Conservation (phyloP, 2,888 invertebrate species). For the Orchestes rusci region DNA sequence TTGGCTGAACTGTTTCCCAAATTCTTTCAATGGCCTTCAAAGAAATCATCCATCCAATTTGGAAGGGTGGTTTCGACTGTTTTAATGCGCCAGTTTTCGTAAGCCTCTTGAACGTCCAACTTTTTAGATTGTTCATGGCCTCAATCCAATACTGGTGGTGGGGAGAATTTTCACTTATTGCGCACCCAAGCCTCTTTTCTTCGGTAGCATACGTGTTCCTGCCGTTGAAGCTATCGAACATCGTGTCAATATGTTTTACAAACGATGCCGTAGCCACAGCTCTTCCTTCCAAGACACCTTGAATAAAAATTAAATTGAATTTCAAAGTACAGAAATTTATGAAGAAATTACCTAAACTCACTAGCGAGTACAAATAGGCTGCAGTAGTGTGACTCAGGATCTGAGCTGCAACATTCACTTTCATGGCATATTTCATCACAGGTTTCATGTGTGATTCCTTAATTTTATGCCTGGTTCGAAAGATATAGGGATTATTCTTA, state of each 20-base stretch:
- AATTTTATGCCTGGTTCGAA: conserved; percentile 22
- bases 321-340: not conserved
- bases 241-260: conserved; percentile 24
- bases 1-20: no score
- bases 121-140: conserved; percentile 10
- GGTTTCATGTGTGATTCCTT: conserved; percentile 17
- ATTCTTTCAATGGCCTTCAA: conserved; percentile 14
- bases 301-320: not conserved
- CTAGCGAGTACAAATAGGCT: conserved; percentile 10
- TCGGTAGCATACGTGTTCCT: conserved; percentile 7
- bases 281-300: conserved; percentile 6
- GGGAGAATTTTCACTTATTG: conserved; percentile 17
- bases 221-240: conserved; percentile 30
- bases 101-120: conserved; percentile 10
- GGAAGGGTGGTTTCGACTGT: conserved; percentile 22
- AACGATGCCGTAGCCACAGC: conserved; percentile 23
- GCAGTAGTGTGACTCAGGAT: not conserved
- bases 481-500: conserved; percentile 13
- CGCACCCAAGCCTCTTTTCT: conserved; percentile 18
- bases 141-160: conserved; percentile 16
- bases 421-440: conserved; percentile 2
- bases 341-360: conserved; percentile 13
- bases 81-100: conserved; percentile 11
- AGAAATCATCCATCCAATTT: conserved; percentile 22
- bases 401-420: conserved; percentile 1